These are phyloP conservation scores for Bathynomus jamesi DNA, from an alignment of 1,140 invertebrate species.

Conservation along the genomic window DNA sequence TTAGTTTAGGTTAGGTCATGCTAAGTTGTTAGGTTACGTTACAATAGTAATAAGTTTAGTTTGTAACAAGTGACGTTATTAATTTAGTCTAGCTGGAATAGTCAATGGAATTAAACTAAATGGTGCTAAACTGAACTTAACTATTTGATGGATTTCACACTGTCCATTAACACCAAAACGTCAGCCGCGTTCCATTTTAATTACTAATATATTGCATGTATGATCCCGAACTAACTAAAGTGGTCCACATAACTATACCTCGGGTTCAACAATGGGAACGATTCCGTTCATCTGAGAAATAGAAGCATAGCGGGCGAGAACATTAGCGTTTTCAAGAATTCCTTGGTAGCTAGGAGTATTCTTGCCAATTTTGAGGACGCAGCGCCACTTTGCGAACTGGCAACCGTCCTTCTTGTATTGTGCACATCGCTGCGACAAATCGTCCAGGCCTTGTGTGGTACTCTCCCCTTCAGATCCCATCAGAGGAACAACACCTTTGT, in stretches of 20 bases:
- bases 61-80: too few species aligned
- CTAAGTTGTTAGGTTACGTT: too few species aligned
- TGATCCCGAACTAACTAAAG: background rate
- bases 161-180: too few species aligned
- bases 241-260: slow-evolving; percentile 44
- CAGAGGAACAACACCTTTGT: slow-evolving; percentile 73
- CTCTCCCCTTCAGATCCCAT: slow-evolving; percentile 86
- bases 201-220: too few species aligned
- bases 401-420: slow-evolving; percentile 98
- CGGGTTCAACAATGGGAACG: slow-evolving; percentile 96
- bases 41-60: too few species aligned
- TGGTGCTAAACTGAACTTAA: too few species aligned
- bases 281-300: slow-evolving; percentile 93
- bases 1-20: too few species aligned
- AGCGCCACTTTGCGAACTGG: slow-evolving; percentile 97
- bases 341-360: slow-evolving; percentile 82
- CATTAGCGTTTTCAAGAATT: slow-evolving; percentile 89
- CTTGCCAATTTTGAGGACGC: slow-evolving; percentile 86
- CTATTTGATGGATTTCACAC: too few species aligned
- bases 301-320: slow-evolving; percentile 89
- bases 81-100: too few species aligned
- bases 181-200: too few species aligned
- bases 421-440: slow-evolving; percentile 83
- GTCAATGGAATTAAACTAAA: too few species aligned
- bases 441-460: slow-evolving; percentile 96